Evolutionary conservation across 35 echinoderm and acorn worm genomes (phyloP), one percentile per base, ranked within the genome.

Genomic region (Amphiura filiformis): DNA sequence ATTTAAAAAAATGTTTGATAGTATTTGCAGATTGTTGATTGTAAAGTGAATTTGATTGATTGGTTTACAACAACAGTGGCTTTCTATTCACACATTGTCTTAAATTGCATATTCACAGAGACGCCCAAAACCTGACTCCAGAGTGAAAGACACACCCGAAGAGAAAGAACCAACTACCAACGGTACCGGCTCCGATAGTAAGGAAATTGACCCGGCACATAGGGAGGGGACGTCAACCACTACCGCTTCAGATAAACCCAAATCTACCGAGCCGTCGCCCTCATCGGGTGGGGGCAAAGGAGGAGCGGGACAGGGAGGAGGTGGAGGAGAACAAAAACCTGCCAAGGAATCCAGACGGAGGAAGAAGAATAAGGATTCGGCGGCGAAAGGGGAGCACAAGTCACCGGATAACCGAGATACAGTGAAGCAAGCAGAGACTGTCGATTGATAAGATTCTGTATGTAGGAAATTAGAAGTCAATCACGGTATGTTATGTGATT

Each of bases 321-420:
- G 84, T 28, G 83, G 70, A 61, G 80, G n/a, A 18, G 86, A 85
- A 36, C 81, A 65, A 26, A 86, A 90, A 35, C 78, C 92, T 26
- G 91, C 86, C 5, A 86, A 90, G 79, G 84, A 90, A 40, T 91
- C 88, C 30, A 91, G 84, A 32, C 80, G 88, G 37, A 78, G 89
- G 65, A 94, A 84, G 85, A 94, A 94, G 57, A 84, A 77, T 18
- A 87, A 89, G 32, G 84, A 94, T 34, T 79, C 81, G 7, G 89
- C 81, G 15, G 82, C 81, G 0, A 84, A 28, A 34, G 39, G 80
- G 22, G 89, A 91, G 38, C 81, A 91, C 28, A 84, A 78, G 37
- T 77, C 81, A 31, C 37, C 32, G 20, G 82, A 91, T 0, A 85
- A 70, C 26, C 7, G 28, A n/a, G 61, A 70, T 13, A 4, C 44